Evolutionary conservation across 2,113 vertebrate species (phyloP), one percentile per base, ranked within the genome.

Genomic region (Nesoenas mayeri): DNA sequence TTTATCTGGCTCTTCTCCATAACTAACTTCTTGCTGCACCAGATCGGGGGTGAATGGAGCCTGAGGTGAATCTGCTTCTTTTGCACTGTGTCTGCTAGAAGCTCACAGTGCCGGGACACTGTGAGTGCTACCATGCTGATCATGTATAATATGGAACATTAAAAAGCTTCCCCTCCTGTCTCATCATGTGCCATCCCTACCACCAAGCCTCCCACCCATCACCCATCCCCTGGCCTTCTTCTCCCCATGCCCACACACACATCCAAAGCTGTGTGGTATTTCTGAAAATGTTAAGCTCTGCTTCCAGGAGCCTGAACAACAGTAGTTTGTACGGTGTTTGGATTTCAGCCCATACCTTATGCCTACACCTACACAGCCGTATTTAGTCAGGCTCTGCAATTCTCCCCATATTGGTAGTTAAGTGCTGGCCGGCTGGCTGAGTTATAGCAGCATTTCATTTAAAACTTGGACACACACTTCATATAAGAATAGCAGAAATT

Each of bases 231-330:
- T 50, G 24, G 32, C 47, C 17, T 1, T 3, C 17, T 1, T 4
- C 34, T 75, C 36, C 60, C 31, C 38, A 31, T 5, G 7, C 19
- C 71, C 32, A 19, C 2, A 2, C 48, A 51, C 2, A 3, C 21
- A 94, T 58, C 5, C 65, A 90, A 69, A 62, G 14, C 47, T 72
- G 8, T 44, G 32, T 73, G 51, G 1, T 26, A 97, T 29, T 85
- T 83, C 60, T 58, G 40, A 80, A 95, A 87, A 83, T 19, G 19
- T 8, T 62, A 86, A 87, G 28, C 28, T 66, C 50, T 77, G 22
- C 42, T 66, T 92, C 78, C 60, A 92, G 64, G 6, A 96, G 72
- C 32, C 60, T 50, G 42, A 93, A 64, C 44, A 80, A 80, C 36
- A 3, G 50, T 0, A 73, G 40, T 48, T 81, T 70, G 56, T 42